phyloP scores from a whole-genome alignment of 2,113 vertebrate species.

The Trogon melanurus region DNA sequence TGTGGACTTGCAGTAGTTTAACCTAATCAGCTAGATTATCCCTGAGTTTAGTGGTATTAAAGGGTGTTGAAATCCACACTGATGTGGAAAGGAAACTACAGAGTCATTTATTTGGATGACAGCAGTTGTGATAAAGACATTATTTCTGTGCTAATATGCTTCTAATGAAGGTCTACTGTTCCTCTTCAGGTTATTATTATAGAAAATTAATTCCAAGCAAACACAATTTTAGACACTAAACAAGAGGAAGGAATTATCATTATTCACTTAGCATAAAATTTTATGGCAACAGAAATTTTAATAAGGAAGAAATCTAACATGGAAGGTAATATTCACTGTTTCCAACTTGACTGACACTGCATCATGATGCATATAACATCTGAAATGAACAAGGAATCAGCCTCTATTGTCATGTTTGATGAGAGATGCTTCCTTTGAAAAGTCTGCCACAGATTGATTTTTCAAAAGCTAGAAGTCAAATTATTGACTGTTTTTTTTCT shows the following conservation, averaged over 20 bases:
- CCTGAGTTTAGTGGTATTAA: neutral
- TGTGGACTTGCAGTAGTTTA: neutral
- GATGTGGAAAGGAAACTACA: neutral
- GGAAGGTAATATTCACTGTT: neutral
- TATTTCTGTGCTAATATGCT: neutral
- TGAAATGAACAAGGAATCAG: neutral
- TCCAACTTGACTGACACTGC: neutral
- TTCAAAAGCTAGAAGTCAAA: neutral
- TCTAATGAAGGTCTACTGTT: neutral
- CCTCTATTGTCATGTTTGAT: neutral
- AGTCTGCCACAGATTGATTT: neutral
- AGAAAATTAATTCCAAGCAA: neutral
- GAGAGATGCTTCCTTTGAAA: neutral
- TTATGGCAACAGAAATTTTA: neutral
- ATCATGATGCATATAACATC: neutral
- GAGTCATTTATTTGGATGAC: neutral
- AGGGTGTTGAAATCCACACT: neutral
- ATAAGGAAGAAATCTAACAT: neutral
- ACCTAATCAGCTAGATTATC: neutral
- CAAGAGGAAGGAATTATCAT: neutral
- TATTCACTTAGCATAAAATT: neutral
- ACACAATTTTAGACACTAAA: neutral
- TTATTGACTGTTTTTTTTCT: neutral
- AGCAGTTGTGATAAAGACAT: neutral
- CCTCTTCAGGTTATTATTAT: neutral